Conservation (phyloP, 2,888 invertebrate genomes). For the Cordilura impudica region DNA sequence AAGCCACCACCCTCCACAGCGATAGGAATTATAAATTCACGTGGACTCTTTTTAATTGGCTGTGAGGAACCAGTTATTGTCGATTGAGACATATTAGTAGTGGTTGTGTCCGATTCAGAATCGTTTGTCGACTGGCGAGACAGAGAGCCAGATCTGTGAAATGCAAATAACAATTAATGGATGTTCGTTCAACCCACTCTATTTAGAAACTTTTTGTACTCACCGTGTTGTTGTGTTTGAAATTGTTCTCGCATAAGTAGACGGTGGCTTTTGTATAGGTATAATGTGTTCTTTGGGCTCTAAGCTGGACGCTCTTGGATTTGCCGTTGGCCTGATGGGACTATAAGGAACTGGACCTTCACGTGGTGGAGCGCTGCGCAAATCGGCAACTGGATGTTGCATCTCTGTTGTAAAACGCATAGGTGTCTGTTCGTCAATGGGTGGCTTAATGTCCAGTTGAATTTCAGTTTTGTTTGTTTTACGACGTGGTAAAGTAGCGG, state of each 20-base stretch:
- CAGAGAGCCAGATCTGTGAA: conserved; percentile 72
- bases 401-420: conserved; percentile 82
- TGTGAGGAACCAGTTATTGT: conserved; percentile 80
- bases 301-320: conserved; percentile 80
- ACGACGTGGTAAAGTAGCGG: conserved; percentile 83
- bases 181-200: background rate
- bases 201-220: conserved; percentile 14
- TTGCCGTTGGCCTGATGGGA: conserved; percentile 72
- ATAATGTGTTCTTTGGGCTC: conserved; percentile 85
- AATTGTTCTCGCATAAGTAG: conserved; percentile 73
- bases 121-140: conserved; percentile 83
- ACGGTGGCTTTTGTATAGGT: conserved; percentile 81
- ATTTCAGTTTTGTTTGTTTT: conserved; percentile 84
- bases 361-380: conserved; percentile 77
- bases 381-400: conserved; percentile 80
- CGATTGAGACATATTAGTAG: conserved; percentile 80
- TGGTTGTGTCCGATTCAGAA: conserved; percentile 83
- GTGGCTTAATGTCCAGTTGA: conserved; percentile 80
- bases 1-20: conserved; percentile 94
- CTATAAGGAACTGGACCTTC: conserved; percentile 76
- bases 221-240: conserved; percentile 76
- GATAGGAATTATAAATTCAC: conserved; percentile 96
- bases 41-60: conserved; percentile 91
- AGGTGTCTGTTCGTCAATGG: conserved; percentile 73
- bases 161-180: conserved; percentile 12